Evolutionary conservation across 2,888 invertebrate species (phyloP).

Genomic region (Chymomyza caudatula): DNA sequence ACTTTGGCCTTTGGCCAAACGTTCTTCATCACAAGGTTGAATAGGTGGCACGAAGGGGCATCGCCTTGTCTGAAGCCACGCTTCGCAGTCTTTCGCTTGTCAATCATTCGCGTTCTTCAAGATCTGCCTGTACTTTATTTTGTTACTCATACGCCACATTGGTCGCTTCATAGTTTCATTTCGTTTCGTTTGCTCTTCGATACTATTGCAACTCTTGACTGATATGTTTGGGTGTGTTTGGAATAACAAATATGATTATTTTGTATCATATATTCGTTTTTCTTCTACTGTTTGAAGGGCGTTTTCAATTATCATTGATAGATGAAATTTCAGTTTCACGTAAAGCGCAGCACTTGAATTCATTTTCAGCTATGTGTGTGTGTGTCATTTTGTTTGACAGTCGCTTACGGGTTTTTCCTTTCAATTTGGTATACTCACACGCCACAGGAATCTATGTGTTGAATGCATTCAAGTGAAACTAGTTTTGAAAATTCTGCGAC

Average conservation of each 20-base stretch:
- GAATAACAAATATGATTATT: neutral
- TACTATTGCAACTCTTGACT: neutral
- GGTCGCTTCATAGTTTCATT: slow-evolving; percentile 33
- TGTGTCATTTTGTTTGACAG: neutral
- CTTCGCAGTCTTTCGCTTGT: neutral
- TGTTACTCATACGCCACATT: slow-evolving; percentile 44
- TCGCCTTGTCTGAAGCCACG: no score
- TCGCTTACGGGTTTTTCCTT: neutral
- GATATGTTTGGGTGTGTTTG: neutral
- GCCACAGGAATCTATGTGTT: neutral
- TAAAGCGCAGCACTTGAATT: neutral
- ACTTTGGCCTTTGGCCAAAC: no score
- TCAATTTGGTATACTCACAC: slow-evolving; percentile 35
- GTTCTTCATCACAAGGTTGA: no score
- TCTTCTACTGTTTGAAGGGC: slow-evolving; percentile 15
- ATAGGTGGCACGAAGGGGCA: no score
- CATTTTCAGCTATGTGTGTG: neutral
- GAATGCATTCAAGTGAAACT: neutral
- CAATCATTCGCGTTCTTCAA: neutral
- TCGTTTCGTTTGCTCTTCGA: neutral
- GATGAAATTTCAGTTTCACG: slow-evolving; percentile 5
- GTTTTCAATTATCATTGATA: slow-evolving; percentile 44
- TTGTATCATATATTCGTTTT: neutral
- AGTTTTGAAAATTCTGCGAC: neutral
- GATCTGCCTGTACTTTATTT: slow-evolving; percentile 21